Base-by-base conservation (phyloP, 2,113 vertebrate genomes). In the Pelmatolapia mariae region DNA sequence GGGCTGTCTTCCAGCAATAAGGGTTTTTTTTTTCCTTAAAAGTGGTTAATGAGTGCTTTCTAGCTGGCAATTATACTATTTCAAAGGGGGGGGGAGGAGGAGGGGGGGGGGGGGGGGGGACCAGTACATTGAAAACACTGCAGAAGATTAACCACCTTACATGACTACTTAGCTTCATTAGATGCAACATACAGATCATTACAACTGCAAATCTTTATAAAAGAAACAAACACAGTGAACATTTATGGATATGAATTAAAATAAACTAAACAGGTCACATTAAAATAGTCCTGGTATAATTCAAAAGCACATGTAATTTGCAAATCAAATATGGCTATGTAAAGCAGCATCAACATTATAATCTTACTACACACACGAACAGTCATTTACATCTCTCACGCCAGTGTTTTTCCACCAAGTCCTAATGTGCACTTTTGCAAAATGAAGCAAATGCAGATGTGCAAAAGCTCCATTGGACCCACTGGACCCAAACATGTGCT, bases 21-120 rank as follows among this genome's bases (percentile, higher is more conserved):
- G 6, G 5, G 0, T 2, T 7, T 5, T 59, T 56, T 22, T 29
- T 18, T 3, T 0, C 12, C 19, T 1, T 66, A 13, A 8, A 71
- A 24, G 66, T 43, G 1, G 1, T 61, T 19, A 33, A 33, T 19
- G 57, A 13, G 12, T 24, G 12, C 13, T 45, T 29, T 71, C 19
- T 73, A 47, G 22, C 1, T 0, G 40, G 1, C 15, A 47, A 29
- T 29, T 47, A 7, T 19, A 29, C 18, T 7, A 29, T 29, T 76
- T 76, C 22, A 7, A 29, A 0, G 4, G 18, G 6, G 26, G 29
- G 10, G 40, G 11, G 4, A 4, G 29, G 10, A 11, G 11, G 4
- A 4, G 36, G 2, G 7, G 19, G 54, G 9, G 61, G 4, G 7
- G 8, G 19, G 4, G 15, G 9, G 1, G 47, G 4, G 1, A 71